Evolutionary conservation across 2,888 invertebrate genomes (phyloP), one percentile per base, ranked within the genome.

Genomic region (Strigamia maritima): DNA sequence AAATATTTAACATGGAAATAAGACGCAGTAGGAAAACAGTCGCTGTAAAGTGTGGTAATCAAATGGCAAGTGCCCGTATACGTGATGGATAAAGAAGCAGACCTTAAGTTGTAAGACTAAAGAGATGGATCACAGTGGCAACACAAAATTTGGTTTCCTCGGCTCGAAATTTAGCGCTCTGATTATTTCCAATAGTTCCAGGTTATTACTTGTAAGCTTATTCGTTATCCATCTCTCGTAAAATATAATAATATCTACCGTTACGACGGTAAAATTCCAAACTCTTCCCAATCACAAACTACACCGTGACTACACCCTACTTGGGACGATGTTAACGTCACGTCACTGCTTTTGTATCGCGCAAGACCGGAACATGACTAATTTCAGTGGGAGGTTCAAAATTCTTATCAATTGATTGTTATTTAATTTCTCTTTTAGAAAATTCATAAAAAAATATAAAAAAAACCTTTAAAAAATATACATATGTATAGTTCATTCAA

Each of bases 241-340:
- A 44, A 44, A 44, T 44, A 16, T 44, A n/a, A 12, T 44, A 44
- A 44, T 44, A 44, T n/a, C 22, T 60, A 60, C 60, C 60, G 60
- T 60, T 60, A 60, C 7, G 60, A 60, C 19, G 60, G 24, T 19
- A 19, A 60, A 60, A 60, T 60, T 24, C 22, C 24, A 24, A 60
- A 60, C 60, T 60, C 60, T 60, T 60, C n/a, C 60, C 60, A 60
- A 60, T 19, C 60, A 60, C 60, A 60, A 60, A 60, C 60, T 60
- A 60, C 2, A 60, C 60, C 22, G 60, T 60, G 60, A 60, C 60
- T 60, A 60, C 60, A 60, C 60, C 60, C 60, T 60, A 60, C 60
- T 60, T 22, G 60, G 60, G 60, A 60, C 60, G 24, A 60, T 19
- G 22, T 60, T 60, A 35, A 60, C 60, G 60, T 60, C 60, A 60